Evolutionary conservation across 1,140 invertebrate genomes (phyloP).

Genomic region (Drosophila kohkoa): DNA sequence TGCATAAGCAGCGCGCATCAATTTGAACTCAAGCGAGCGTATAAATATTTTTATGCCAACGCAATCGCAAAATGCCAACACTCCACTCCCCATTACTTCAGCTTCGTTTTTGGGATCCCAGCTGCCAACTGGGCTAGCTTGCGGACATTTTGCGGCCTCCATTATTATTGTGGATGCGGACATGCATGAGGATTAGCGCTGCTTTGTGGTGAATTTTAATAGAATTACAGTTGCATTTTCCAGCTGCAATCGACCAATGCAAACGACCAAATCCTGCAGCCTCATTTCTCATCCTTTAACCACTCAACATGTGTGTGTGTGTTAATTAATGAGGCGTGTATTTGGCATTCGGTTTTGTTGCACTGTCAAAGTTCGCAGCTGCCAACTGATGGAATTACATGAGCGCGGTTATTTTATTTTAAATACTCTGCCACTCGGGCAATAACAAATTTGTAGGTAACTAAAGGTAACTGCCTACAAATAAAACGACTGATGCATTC

Average conservation of each 20-base stretch:
- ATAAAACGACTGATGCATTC: neutral
- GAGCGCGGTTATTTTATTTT: conserved; percentile 14
- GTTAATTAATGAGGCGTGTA: conserved; percentile 62
- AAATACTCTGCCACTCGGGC: too few relatives aligned
- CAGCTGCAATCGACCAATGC: conserved; percentile 29
- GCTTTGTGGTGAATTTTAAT: conserved; percentile 74
- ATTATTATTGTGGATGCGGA: conserved; percentile 56
- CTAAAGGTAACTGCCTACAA: neutral
- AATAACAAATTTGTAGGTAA: neutral
- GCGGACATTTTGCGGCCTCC: conserved; percentile 51
- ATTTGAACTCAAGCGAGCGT: conserved; percentile 71
- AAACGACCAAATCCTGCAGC: conserved; percentile 10
- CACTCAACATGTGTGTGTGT: neutral
- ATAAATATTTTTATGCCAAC: conserved; percentile 79
- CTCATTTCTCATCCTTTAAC: neutral
- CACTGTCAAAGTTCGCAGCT: conserved; percentile 35
- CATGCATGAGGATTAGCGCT: conserved; percentile 62
- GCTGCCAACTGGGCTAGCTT: conserved; percentile 29
- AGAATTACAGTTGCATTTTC: conserved; percentile 69
- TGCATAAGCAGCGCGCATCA: conserved; percentile 78
- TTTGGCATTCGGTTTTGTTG: conserved; percentile 37
- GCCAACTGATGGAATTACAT: conserved; percentile 17
- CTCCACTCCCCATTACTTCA: neutral
- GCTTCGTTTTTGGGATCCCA: neutral
- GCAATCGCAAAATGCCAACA: conserved; percentile 54